phyloP scores from a whole-genome alignment of 2,888 invertebrate genomes.

The Diploptera punctata region DNA sequence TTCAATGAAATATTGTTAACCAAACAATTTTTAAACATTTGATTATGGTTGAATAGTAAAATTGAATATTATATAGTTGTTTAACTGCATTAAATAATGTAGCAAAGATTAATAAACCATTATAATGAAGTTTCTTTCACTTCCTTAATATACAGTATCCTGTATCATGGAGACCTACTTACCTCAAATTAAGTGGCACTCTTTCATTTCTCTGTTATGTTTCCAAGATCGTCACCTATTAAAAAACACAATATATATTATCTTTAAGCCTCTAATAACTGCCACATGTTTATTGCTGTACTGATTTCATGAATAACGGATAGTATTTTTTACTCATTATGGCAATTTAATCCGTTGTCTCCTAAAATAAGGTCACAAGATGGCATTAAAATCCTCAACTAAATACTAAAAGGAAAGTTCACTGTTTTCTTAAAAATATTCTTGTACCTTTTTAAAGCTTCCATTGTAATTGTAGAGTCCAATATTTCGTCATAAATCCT shows the following conservation, averaged over 20 bases:
- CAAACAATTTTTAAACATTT: too few species aligned
- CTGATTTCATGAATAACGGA: constrained; percentile 4
- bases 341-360: constrained; percentile 37
- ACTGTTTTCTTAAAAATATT: background rate
- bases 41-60: too few species aligned
- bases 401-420: constrained; percentile 13
- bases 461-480: constrained; percentile 30
- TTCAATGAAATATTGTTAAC: too few species aligned
- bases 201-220: constrained; percentile 33
- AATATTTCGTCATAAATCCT: constrained; percentile 36
- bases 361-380: constrained; percentile 45
- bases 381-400: constrained; percentile 41
- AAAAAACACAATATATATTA: constrained; percentile 4
- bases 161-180: constrained; percentile 61
- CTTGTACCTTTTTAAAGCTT: constrained; percentile 34
- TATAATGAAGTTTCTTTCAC: background rate
- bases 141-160: constrained; percentile 12
- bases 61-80: too few species aligned
- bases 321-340: constrained; percentile 25
- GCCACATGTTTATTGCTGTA: background rate
- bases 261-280: background rate
- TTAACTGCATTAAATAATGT: too few species aligned
- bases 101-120: too few species aligned
- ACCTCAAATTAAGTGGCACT: constrained; percentile 44
- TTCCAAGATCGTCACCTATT: constrained; percentile 38